Evolutionary conservation across 2,888 invertebrate species (phyloP).

Genomic region (Stomorhina lunata): DNA sequence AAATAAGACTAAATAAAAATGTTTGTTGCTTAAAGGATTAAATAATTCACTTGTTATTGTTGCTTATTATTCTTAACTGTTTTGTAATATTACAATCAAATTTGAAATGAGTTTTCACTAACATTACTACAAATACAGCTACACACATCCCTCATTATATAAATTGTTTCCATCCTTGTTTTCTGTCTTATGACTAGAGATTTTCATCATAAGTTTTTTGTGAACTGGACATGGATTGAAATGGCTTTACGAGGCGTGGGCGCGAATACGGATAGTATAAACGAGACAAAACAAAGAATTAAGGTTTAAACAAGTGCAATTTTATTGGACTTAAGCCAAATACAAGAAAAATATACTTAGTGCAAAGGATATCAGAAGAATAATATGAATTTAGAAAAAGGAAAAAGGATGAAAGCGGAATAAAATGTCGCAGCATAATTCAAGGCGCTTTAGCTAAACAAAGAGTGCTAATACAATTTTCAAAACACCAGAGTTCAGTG

Average conservation of each 20-base stretch:
- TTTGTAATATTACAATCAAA: constrained; percentile 13
- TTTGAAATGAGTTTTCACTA: not conserved
- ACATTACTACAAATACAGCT: not conserved
- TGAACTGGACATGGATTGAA: constrained; percentile 33
- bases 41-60: constrained; percentile 3
- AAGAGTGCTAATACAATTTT: constrained; percentile 52
- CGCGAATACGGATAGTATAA: not conserved
- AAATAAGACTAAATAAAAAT: not conserved
- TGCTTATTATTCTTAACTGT: constrained; percentile 8
- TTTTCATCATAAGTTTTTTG: constrained; percentile 50
- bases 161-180: not conserved
- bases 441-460: constrained; percentile 45
- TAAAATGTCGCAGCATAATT: constrained; percentile 57
- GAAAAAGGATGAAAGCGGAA: constrained; percentile 6
- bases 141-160: not conserved
- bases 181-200: constrained; percentile 24
- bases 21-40: not conserved
- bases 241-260: constrained; percentile 15
- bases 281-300: constrained; percentile 24
- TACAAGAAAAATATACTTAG: not conserved
- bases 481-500: not conserved
- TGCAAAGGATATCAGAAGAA: not conserved
- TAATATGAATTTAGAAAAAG: not conserved
- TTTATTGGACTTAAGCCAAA: constrained; percentile 65
- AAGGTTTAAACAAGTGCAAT: constrained; percentile 64